These are phyloP conservation scores for Aphaenogaster rudis DNA, from an alignment of 1,140 invertebrate genomes.

Conservation along the genomic window DNA sequence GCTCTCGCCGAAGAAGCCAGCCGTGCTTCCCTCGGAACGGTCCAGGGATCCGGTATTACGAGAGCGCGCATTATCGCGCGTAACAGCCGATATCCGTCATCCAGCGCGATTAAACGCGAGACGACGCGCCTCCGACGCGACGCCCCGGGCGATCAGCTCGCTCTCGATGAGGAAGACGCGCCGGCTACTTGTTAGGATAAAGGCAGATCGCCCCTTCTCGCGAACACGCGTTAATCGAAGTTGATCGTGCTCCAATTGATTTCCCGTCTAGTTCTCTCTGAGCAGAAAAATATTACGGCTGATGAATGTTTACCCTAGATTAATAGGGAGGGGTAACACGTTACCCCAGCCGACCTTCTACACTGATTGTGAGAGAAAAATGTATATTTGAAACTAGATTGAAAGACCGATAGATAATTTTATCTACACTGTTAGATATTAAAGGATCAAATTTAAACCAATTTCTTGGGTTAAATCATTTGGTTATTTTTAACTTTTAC, in stretches of 20 bases:
- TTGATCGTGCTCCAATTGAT: slow-evolving; percentile 5
- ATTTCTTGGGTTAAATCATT: no score
- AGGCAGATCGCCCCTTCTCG: neutral
- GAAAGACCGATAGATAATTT: neutral
- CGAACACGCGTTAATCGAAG: slow-evolving; percentile 10
- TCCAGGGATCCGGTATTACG: slow-evolving; percentile 57
- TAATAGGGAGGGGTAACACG: no score
- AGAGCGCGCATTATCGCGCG: slow-evolving; percentile 41
- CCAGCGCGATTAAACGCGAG: slow-evolving; percentile 50
- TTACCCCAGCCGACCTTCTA: no score
- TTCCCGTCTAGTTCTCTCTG: neutral
- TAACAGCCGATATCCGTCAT: slow-evolving; percentile 60
- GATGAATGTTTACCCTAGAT: no score
- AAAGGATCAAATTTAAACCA: no score
- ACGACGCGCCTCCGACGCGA: slow-evolving; percentile 34
- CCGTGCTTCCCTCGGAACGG: slow-evolving; percentile 29
- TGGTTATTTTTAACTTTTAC: no score
- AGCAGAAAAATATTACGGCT: neutral
- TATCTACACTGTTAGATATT: neutral
- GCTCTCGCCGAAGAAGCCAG: neutral
- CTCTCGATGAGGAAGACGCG: neutral
- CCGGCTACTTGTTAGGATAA: neutral
- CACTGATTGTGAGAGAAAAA: no score
- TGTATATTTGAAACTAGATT: no score
- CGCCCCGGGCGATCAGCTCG: slow-evolving; percentile 17